phyloP scores from a whole-genome alignment of 2,113 vertebrate genomes.

The Brachyhypopomus occidentalis region DNA sequence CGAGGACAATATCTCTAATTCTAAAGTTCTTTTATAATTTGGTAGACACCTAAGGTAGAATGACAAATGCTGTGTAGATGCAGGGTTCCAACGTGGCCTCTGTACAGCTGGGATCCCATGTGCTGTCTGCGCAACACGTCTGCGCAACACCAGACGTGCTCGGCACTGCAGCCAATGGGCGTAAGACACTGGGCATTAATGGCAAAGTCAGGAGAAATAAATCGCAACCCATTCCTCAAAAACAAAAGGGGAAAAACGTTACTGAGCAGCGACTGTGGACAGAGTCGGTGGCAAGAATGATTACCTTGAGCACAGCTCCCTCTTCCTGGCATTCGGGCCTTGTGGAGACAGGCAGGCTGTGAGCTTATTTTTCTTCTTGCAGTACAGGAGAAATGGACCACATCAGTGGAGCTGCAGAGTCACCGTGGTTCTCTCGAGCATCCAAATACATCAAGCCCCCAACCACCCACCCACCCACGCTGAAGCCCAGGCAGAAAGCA shows the following conservation, averaged over 20 bases:
- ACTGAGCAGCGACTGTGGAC: too few species aligned
- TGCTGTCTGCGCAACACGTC: too few species aligned
- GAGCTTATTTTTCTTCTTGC: slow-evolving; percentile 38
- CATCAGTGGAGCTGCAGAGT: slow-evolving; percentile 55
- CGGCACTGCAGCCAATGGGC: too few species aligned
- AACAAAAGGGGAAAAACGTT: background rate
- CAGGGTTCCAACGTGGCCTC: background rate
- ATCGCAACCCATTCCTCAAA: background rate
- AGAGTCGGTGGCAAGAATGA: slow-evolving; percentile 30
- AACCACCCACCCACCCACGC: slow-evolving; percentile 34
- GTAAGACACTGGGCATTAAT: background rate
- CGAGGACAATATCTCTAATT: too few species aligned
- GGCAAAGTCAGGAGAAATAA: background rate
- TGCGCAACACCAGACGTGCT: background rate
- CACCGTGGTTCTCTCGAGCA: slow-evolving; percentile 48
- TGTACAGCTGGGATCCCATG: background rate
- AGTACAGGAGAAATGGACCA: slow-evolving; percentile 57
- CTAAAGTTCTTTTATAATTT: too few species aligned
- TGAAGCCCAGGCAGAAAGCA: background rate
- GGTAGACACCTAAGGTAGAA: background rate
- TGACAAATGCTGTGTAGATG: background rate
- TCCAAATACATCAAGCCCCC: slow-evolving; percentile 53
- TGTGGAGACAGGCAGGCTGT: slow-evolving; percentile 26
- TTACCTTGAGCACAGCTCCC: slow-evolving; percentile 32
- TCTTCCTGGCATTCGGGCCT: slow-evolving; percentile 36